phyloP scores from a whole-genome alignment of 2,888 invertebrate species.

The Drosophila formosana region DNA sequence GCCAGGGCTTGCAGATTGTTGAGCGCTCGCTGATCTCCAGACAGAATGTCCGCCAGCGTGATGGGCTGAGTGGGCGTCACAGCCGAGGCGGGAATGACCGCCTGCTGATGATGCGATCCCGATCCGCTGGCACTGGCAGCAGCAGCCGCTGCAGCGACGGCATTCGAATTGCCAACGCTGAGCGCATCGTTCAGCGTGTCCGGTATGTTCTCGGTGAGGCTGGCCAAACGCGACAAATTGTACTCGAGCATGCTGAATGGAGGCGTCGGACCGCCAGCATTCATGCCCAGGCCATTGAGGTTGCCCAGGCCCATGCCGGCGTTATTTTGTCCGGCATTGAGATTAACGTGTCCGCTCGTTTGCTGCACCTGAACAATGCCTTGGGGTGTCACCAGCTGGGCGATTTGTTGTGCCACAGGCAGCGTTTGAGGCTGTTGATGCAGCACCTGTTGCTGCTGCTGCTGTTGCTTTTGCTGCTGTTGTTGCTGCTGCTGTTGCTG shows the following conservation, averaged over 20 bases:
- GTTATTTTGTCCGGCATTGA: constrained; percentile 54
- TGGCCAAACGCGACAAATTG: constrained; percentile 93
- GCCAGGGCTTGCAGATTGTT: constrained; percentile 96
- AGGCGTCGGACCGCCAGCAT: constrained; percentile 83
- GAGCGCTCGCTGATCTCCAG: constrained; percentile 91
- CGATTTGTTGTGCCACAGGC: constrained; percentile 47
- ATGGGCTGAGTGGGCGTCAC: constrained; percentile 88
- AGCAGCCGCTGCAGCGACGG: constrained; percentile 36
- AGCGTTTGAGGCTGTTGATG: constrained; percentile 52
- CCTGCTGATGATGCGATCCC: constrained; percentile 68
- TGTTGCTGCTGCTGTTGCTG: constrained; percentile 41
- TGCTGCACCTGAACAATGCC: constrained; percentile 60
- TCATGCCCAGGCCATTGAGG: constrained; percentile 70
- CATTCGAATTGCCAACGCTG: constrained; percentile 69
- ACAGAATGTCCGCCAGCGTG: constrained; percentile 91
- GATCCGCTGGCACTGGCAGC: constrained; percentile 35
- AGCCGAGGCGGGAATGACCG: constrained; percentile 84
- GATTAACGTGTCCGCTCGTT: constrained; percentile 56
- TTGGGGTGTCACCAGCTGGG: constrained; percentile 62
- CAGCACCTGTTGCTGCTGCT: constrained; percentile 33
- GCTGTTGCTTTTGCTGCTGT: constrained; percentile 29
- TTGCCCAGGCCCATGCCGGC: constrained; percentile 43
- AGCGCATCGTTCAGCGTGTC: constrained; percentile 84
- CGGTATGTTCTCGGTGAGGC: constrained; percentile 89
- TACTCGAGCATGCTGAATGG: constrained; percentile 92